Evolutionary conservation across 1,140 invertebrate genomes (phyloP).

Genomic region (Aphaenogaster ashmeadi): DNA sequence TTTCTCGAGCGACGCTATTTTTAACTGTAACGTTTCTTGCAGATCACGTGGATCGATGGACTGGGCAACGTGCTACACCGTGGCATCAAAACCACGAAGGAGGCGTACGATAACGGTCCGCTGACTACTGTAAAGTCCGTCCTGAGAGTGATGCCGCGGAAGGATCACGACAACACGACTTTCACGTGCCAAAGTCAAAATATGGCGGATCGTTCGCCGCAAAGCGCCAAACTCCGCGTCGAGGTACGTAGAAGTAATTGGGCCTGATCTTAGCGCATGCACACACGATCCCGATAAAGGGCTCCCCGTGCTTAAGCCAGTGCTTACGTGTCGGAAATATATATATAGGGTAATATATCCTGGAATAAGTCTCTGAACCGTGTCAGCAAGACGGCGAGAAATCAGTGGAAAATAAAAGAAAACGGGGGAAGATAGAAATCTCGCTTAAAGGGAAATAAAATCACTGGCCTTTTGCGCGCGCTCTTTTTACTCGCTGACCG

Average conservation of each 20-base stretch:
- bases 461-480: slow-evolving; percentile 49
- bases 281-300: not conserved
- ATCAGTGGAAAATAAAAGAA: slow-evolving; percentile 36
- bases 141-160: slow-evolving; percentile 94
- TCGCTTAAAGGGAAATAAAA: slow-evolving; percentile 51
- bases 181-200: slow-evolving; percentile 97
- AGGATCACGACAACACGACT: slow-evolving; percentile 95
- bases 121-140: slow-evolving; percentile 94
- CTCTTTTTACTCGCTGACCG: slow-evolving; percentile 56
- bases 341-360: not conserved
- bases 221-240: slow-evolving; percentile 92
- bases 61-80: slow-evolving; percentile 93
- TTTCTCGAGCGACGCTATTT: slow-evolving; percentile 59
- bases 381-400: slow-evolving; percentile 8
- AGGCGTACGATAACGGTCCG: slow-evolving; percentile 92
- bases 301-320: not conserved
- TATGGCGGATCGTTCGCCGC: slow-evolving; percentile 93
- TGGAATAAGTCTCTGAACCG: slow-evolving; percentile 12
- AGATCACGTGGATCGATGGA: slow-evolving; percentile 98
- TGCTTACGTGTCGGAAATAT: not conserved
- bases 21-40: slow-evolving; percentile 80
- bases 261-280: too few relatives aligned
- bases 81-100: slow-evolving; percentile 91
- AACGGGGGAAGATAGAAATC: slow-evolving; percentile 58
- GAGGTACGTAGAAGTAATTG: slow-evolving; percentile 88